These are phyloP conservation scores for Drosophila vallismaia DNA, from an alignment of 2,888 invertebrate genomes.

Conservation along the genomic window DNA sequence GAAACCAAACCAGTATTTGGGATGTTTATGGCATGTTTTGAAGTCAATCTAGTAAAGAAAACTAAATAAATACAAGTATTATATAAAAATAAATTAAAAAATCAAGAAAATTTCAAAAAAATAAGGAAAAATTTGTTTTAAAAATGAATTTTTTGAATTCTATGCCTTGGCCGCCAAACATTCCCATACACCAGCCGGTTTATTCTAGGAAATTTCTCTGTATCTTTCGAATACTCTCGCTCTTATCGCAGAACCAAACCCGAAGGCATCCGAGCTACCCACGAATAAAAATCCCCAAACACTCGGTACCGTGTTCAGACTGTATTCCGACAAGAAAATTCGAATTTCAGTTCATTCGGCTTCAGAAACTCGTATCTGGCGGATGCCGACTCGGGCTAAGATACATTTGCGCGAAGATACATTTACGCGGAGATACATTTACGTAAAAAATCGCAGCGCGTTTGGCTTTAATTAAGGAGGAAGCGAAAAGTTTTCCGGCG, in stretches of 20 bases:
- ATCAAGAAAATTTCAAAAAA: not conserved
- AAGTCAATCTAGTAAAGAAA: too few species aligned
- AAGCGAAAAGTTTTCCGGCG: constrained; percentile 6
- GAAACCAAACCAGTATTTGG: not conserved
- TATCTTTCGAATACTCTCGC: not conserved
- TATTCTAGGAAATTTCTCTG: not conserved
- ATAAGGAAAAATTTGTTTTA: not conserved
- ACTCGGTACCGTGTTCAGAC: not conserved
- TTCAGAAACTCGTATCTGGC: constrained; percentile 69
- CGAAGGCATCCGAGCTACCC: constrained; percentile 11
- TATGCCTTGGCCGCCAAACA: not conserved
- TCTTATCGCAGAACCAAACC: constrained; percentile 8
- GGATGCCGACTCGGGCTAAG: constrained; percentile 48
- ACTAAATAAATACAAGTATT: too few species aligned
- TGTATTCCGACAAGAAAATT: not conserved
- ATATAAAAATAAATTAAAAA: not conserved
- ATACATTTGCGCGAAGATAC: constrained; percentile 7
- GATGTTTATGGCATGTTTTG: constrained; percentile 51
- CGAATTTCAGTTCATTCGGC: constrained; percentile 23
- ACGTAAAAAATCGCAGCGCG: constrained; percentile 57
- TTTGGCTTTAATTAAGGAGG: not conserved
- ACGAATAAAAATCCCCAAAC: constrained; percentile 3
- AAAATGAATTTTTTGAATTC: too few species aligned
- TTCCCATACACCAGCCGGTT: constrained; percentile 30
- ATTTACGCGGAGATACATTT: constrained; percentile 29